These are phyloP conservation scores for Kryptopterus vitreolus DNA, from an alignment of 2,797 vertebrate species.

Conservation along the genomic window DNA sequence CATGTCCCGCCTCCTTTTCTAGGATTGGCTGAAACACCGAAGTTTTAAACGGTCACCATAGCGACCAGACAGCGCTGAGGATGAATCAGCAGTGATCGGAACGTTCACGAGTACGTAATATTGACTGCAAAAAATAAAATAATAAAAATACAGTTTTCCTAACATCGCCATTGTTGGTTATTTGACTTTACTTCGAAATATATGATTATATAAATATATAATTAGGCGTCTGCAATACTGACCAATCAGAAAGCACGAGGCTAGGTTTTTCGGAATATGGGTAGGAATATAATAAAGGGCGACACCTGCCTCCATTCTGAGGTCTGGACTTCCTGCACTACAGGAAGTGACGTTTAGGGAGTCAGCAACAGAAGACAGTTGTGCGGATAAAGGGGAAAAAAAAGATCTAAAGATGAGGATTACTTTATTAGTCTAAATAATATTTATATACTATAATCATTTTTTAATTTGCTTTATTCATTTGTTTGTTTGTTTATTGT, in stretches of 20 bases:
- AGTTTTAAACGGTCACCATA: background rate
- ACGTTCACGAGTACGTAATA: background rate
- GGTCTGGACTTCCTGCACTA: background rate
- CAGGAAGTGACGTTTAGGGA: constrained; percentile 8
- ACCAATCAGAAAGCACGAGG: background rate
- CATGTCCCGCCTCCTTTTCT: constrained; percentile 10
- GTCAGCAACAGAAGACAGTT: too few relatives aligned
- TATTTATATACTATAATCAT: too few relatives aligned
- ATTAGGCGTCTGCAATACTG: too few relatives aligned
- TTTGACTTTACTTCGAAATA: background rate
- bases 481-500: too few relatives aligned
- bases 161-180: background rate
- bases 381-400: too few relatives aligned
- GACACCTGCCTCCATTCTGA: background rate
- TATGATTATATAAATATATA: background rate
- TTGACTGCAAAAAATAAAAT: too few relatives aligned
- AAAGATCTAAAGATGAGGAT: too few relatives aligned
- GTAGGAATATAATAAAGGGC: background rate
- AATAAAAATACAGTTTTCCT: background rate
- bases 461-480: too few relatives aligned
- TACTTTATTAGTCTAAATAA: too few relatives aligned
- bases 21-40: background rate
- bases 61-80: background rate
- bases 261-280: background rate
- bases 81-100: background rate